Evolutionary conservation across 2,888 invertebrate genomes (phyloP), one percentile per base, ranked within the genome.

Genomic region (Agrotis segetum): DNA sequence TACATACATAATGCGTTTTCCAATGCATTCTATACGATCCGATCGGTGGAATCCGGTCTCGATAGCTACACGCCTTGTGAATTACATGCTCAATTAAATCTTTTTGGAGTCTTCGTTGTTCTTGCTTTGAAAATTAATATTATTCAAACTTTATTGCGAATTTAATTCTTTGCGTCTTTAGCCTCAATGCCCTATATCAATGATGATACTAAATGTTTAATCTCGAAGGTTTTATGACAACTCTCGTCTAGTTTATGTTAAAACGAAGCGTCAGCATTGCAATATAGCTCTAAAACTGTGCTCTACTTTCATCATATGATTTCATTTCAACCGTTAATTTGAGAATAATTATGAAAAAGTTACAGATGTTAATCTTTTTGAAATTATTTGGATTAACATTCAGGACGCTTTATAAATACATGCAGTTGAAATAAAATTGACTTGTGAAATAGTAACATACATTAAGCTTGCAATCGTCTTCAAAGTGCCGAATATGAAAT

Each of bases 1-100:
- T 88, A 84, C 84, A 85, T 81, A 83, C 86, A 82, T 88, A 84
- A 88, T 90, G 87, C 85, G 88, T 92, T 92, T 92, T 91, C 90
- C 88, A 91, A 91, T 91, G 86, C 90, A 92, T 93, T 93, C 91
- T 91, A 88, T 85, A 79, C 85, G 87, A 90, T 89, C 88, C 88
- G 87, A 74, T 88, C 85, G 74, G 79, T 83, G 90, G 91, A 92
- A 92, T 93, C 87, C 86, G 83, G 87, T 85, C 83, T 78, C 79
- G 86, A 85, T 87, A 83, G 79, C 81, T 77, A 76, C 77, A 77
- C 81, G 73, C 75, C 84, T 82, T 83, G 83, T 77, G 71, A 83
- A 85, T 87, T 86, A 83, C 77, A 85, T 80, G 82, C 67, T 78
- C 83, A 82, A 85, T 88, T 85, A 74, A 83, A 74, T 79, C 73